These are phyloP conservation scores for Antigone vipio DNA, from an alignment of 2,113 vertebrate genomes.

Conservation along the genomic window DNA sequence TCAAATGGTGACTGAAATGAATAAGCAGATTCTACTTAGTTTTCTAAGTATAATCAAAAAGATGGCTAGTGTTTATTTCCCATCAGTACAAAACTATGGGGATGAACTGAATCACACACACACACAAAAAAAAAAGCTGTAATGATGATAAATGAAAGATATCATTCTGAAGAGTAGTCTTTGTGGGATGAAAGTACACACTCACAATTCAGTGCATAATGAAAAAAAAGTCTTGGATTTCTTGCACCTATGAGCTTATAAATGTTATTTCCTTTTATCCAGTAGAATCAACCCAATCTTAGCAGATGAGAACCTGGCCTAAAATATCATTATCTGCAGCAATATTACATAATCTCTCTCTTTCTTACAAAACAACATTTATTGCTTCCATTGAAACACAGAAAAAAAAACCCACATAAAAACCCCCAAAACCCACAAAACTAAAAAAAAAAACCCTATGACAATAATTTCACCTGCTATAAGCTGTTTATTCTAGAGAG, in stretches of 20 bases:
- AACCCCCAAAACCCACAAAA: background rate
- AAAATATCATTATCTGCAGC: background rate
- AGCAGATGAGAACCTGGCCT: background rate
- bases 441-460: background rate
- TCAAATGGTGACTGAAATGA: background rate
- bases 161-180: background rate
- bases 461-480: background rate
- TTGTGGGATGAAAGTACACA: background rate
- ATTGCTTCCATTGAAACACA: background rate
- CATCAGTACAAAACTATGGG: background rate
- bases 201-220: background rate
- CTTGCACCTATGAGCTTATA: background rate
- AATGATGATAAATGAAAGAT: rapidly evolving
- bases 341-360: background rate
- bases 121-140: no score
- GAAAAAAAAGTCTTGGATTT: background rate
- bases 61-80: background rate
- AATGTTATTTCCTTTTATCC: background rate
- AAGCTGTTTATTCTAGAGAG: background rate
- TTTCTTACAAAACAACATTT: background rate
- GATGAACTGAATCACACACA: background rate
- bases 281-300: background rate
- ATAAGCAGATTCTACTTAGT: background rate
- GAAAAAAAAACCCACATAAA: background rate
- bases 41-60: background rate